Conservation (phyloP, 2,113 vertebrate genomes). For the Typhlomys cinereus region DNA sequence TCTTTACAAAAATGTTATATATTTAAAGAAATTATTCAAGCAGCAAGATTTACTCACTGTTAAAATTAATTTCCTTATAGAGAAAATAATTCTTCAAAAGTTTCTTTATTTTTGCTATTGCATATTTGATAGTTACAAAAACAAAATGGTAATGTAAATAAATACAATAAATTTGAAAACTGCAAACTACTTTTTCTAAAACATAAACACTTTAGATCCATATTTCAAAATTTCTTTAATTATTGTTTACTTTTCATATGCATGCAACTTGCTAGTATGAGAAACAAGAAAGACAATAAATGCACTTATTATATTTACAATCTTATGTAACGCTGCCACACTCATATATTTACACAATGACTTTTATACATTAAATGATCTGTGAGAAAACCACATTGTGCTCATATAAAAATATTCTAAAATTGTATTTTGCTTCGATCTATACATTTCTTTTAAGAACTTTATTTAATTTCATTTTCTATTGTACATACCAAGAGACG, state of each 20-base stretch:
- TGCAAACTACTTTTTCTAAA: slow-evolving; percentile 1
- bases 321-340: not conserved
- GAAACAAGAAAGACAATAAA: not conserved
- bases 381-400: not conserved
- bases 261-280: not conserved
- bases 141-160: slow-evolving; percentile 1
- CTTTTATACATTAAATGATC: not conserved
- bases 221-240: not conserved
- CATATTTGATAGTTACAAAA: slow-evolving; percentile 14
- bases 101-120: slow-evolving; percentile 24
- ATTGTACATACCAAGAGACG: not conserved
- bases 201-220: not conserved
- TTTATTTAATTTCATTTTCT: slow-evolving; percentile 22
- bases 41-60: slow-evolving; percentile 40
- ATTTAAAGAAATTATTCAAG: slow-evolving; percentile 44
- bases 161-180: not conserved
- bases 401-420: not conserved
- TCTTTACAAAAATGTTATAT: slow-evolving; percentile 2
- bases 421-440: not conserved
- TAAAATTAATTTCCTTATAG: slow-evolving; percentile 66
- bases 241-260: slow-evolving; percentile 20
- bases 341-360: not conserved
- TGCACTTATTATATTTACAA: slow-evolving; percentile 12
- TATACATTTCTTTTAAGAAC: not conserved
- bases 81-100: slow-evolving; percentile 28